A percentile compares a stretch with the other conserved stretches of the same genome.
phyloP scores from a whole-genome alignment of 2,113 vertebrate species.

The Bothrops jararaca region DNA sequence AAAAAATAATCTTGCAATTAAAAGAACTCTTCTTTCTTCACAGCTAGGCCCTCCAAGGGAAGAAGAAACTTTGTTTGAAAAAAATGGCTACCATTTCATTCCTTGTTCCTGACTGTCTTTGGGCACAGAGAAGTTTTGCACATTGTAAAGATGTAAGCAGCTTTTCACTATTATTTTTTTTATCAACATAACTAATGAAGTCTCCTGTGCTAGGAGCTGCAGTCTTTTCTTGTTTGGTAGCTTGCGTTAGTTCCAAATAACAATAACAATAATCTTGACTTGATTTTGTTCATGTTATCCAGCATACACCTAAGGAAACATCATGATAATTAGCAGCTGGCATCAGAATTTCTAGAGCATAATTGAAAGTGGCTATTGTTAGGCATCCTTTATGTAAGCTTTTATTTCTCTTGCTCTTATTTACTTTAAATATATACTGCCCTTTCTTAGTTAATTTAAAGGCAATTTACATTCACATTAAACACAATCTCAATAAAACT shows the following conservation, averaged over 20 bases:
- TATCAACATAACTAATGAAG: neutral
- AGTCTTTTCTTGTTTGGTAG: neutral
- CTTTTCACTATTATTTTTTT: neutral
- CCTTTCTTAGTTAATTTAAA: neutral
- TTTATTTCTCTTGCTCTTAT: neutral
- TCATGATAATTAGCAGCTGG: neutral
- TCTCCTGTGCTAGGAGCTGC: neutral
- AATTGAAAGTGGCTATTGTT: neutral
- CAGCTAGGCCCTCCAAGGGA: neutral
- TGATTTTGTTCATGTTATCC: neutral
- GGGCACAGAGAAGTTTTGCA: neutral
- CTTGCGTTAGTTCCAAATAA: neutral
- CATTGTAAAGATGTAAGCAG: neutral
- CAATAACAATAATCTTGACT: neutral
- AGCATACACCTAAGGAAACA: neutral
- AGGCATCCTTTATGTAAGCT: neutral
- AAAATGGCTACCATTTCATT: neutral
- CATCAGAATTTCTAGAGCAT: neutral
- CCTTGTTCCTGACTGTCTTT: neutral
- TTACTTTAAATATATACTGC: neutral
- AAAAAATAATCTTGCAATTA: neutral
- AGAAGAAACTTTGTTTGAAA: neutral
- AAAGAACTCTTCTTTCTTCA: neutral
- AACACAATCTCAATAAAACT: neutral
- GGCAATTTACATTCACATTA: neutral